These are phyloP conservation scores for Drosophila kokeensis DNA, from an alignment of 2,888 invertebrate species.

Conservation along the genomic window DNA sequence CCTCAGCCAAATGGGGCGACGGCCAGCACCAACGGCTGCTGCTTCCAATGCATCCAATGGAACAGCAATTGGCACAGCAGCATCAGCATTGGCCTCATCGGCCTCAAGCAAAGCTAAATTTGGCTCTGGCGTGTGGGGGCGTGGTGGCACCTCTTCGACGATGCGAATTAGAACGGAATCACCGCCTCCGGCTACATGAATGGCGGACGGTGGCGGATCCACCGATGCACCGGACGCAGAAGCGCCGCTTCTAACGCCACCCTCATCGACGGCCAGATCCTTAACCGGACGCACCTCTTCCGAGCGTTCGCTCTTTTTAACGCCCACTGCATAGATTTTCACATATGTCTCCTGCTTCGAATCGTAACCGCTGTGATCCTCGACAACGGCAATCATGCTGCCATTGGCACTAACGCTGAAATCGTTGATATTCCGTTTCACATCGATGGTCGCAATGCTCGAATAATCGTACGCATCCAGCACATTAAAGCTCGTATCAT, in stretches of 20 bases:
- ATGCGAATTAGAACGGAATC: conserved; percentile 53
- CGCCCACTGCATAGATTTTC: conserved; percentile 96
- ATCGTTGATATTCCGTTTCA: conserved; percentile 95
- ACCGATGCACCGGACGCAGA: conserved; percentile 28
- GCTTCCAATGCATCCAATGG: conserved; percentile 13
- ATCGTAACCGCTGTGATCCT: conserved; percentile 93
- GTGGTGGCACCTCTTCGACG: conserved; percentile 45
- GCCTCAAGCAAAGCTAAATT: conserved; percentile 42
- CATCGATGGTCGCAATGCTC: conserved; percentile 97
- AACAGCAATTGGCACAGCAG: conserved; percentile 12
- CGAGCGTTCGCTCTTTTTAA: conserved; percentile 94
- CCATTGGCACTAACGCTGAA: conserved; percentile 93
- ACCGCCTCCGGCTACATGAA: conserved; percentile 32
- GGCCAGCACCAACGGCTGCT: conserved; percentile 23
- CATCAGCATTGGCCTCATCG: conserved; percentile 6
- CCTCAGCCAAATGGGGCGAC: conserved; percentile 53
- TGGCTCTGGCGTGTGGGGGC: conserved; percentile 45
- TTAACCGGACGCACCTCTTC: conserved; percentile 88
- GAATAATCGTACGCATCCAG: conserved; percentile 97
- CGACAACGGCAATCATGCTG: conserved; percentile 95
- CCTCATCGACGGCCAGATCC: conserved; percentile 62
- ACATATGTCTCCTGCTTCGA: conserved; percentile 95
- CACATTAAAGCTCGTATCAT: conserved; percentile 97
- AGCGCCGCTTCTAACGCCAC: conserved; percentile 30
- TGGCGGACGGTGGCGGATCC: conserved; percentile 46